A percentile compares a stretch with the other conserved stretches of the same genome.
Evolutionary conservation across 2,888 invertebrate species (phyloP).

Genomic region (Macrosiphum euphorbiae): DNA sequence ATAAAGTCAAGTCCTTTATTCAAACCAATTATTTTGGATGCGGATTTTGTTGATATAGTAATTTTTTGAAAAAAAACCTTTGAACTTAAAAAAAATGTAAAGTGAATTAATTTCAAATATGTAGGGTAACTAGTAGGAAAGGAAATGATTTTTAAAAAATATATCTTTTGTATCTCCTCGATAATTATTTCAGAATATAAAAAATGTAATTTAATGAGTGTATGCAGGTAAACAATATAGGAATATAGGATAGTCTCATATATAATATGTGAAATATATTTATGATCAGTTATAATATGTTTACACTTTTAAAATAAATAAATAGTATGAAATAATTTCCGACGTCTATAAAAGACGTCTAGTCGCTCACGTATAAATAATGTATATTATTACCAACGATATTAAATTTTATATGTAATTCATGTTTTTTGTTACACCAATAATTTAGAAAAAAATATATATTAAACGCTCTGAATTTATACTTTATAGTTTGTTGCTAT

Average conservation of each 20-base stretch:
- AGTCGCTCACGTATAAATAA: neutral
- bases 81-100: neutral
- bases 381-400: neutral
- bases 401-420: neutral
- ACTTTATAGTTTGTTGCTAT: constrained; percentile 5
- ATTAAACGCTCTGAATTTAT: neutral
- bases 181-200: neutral
- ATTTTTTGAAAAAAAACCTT: neutral
- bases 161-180: neutral
- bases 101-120: neutral
- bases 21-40: neutral
- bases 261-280: neutral
- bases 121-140: neutral
- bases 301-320: neutral
- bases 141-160: neutral
- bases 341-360: neutral
- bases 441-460: constrained; percentile 1
- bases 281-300: neutral
- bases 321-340: neutral
- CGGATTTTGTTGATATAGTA: neutral
- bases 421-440: neutral
- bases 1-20: constrained; percentile 33
- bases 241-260: neutral
- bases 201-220: neutral
- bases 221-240: neutral